Conservation (phyloP, 2,888 invertebrate species). For the Schrankia costaestrigalis region DNA sequence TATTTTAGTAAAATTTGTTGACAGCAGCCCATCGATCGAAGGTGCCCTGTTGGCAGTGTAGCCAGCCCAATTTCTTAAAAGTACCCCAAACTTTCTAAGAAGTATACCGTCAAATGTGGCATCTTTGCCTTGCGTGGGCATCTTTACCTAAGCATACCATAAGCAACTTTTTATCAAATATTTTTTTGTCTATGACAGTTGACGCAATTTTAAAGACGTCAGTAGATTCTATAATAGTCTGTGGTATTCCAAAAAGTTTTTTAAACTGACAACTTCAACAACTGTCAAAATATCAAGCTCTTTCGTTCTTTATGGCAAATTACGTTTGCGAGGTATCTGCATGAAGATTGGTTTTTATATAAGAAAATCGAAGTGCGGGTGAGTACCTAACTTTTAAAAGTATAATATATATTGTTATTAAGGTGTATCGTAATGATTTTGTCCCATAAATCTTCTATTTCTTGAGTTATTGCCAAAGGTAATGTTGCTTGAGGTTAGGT, state of each 20-base stretch:
- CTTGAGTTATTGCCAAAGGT: not conserved
- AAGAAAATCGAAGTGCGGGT: too few species aligned
- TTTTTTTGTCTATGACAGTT: too few species aligned
- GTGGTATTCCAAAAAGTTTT: not conserved
- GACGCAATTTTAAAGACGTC: not conserved
- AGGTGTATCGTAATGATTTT: not conserved
- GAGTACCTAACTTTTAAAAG: too few species aligned
- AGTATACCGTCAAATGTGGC: not conserved
- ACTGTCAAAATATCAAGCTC: too few species aligned
- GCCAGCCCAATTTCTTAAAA: conserved; percentile 38
- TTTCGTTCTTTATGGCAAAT: too few species aligned
- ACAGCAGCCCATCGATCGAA: conserved; percentile 78
- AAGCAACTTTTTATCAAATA: not conserved
- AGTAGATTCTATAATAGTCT: not conserved
- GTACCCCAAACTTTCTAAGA: not conserved
- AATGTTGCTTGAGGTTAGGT: too few species aligned
- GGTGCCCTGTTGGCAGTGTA: conserved; percentile 80
- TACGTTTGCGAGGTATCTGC: too few species aligned
- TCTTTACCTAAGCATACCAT: not conserved
- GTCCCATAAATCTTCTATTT: not conserved
- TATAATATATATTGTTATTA: not conserved
- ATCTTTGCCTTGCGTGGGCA: not conserved
- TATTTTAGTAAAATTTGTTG: conserved; percentile 63
- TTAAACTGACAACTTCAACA: not conserved
- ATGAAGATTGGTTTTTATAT: too few species aligned